Evolutionary conservation across 2,113 vertebrate genomes (phyloP), one percentile per base, ranked within the genome.

Genomic region (Arothron firmamentum): DNA sequence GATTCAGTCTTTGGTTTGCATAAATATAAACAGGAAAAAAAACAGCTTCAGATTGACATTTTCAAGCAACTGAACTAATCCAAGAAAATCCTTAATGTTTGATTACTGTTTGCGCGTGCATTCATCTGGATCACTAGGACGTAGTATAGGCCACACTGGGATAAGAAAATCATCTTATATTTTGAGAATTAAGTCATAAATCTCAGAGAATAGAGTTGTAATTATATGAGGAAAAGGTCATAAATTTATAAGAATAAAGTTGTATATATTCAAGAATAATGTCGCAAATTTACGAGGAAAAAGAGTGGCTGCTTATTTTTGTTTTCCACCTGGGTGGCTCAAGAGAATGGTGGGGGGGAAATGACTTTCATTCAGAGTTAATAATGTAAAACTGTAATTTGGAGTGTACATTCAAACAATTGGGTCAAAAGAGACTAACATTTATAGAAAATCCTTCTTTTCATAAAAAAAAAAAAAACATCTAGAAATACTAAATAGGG

Each of bases 1-100:
- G 73, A 68, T 68, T 63, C 48, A 65, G 47, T 75, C 42, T 83
- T 77, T 74, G 68, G 76, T 79, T 72, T 61, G 6, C 17, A 52
- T 28, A 62, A 43, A 57, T 51, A 17, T 4, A 11, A 50, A 42
- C 55, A 72, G 17, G 51, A n/a, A 49, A 13, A 56, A 48, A 1
- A 25, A 18, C 49, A 19, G 38, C 23, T 64, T 17, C 1, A 25
- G n/a, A 13, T 41, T 59, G 10, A 53, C 61, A 52, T 65, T 41
- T 41, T 2, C 16, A 62, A 49, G 58, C 19, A 15, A 52, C 12
- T 34, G 43, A 75, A n/a, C n/a, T n/a, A n/a, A n/a, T n/a, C n/a
- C n/a, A n/a, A 18, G 42, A 50, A 47, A 72, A 68, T 58, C 43
- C 21, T 18, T 64, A 38, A 52, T 63, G 72, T 60, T 41, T 57